Evolutionary conservation across 2,888 invertebrate genomes (phyloP).

Genomic region (Caenorhabditis parvicauda): DNA sequence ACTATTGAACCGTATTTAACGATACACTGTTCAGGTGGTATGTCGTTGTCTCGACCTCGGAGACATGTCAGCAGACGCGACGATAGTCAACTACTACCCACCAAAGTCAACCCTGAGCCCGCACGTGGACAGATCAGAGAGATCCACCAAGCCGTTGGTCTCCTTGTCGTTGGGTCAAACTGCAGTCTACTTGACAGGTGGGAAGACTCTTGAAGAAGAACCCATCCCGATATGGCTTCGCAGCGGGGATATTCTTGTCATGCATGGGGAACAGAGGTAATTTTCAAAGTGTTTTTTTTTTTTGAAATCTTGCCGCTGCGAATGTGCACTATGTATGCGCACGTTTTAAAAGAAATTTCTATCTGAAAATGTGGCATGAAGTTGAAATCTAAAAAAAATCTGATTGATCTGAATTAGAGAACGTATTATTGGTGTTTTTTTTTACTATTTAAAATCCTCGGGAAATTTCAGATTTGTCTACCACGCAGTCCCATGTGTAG

Average conservation of each 20-base stretch:
- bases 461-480: too few relatives aligned
- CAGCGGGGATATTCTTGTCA: conserved; percentile 87
- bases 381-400: too few relatives aligned
- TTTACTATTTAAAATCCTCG: too few relatives aligned
- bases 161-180: conserved; percentile 91
- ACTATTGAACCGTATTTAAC: too few relatives aligned
- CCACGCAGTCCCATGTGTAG: conserved; percentile 88
- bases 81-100: conserved; percentile 93
- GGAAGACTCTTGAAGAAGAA: conserved; percentile 64
- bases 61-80: conserved; percentile 80
- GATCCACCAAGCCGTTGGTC: conserved; percentile 72
- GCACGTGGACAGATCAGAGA: conserved; percentile 75
- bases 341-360: too few relatives aligned
- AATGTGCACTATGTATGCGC: background rate
- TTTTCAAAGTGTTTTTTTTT: too few relatives aligned
- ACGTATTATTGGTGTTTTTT: too few relatives aligned
- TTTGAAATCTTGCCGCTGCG: too few relatives aligned
- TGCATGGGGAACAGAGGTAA: conserved; percentile 83
- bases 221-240: conserved; percentile 71
- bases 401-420: too few relatives aligned
- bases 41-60: conserved; percentile 58
- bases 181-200: conserved; percentile 89
- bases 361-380: too few relatives aligned
- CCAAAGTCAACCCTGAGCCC: conserved; percentile 86
- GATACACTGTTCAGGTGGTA: conserved; percentile 67